Conservation (phyloP, 2,888 invertebrate genomes). For the Choristoneura rosaceana region DNA sequence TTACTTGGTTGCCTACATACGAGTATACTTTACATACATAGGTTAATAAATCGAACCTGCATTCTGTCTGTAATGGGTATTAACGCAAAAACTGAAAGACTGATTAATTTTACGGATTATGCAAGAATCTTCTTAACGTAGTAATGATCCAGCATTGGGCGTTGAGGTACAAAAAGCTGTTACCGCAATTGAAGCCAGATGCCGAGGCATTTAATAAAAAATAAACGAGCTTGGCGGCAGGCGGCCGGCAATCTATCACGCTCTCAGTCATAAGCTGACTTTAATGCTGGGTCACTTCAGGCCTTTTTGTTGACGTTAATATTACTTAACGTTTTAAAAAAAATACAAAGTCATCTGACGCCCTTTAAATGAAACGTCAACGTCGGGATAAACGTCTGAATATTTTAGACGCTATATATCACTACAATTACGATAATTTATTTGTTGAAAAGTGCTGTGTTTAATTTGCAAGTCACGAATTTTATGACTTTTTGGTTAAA, state of each 20-base stretch:
- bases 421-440: conserved; percentile 2
- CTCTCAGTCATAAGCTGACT: conserved; percentile 81
- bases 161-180: conserved; percentile 66
- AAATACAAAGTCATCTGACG: conserved; percentile 71
- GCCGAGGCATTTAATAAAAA: conserved; percentile 78
- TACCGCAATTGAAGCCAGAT: conserved; percentile 78
- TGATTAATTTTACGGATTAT: not conserved
- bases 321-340: conserved; percentile 73
- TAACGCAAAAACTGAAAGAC: not conserved
- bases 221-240: conserved; percentile 66
- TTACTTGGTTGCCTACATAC: not conserved
- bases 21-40: too few species aligned
- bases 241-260: conserved; percentile 80
- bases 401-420: conserved; percentile 50
- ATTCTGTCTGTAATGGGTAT: not conserved
- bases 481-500: not conserved
- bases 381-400: conserved; percentile 68
- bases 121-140: conserved; percentile 12
- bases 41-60: not conserved
- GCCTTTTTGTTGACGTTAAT: conserved; percentile 82
- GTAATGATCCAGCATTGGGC: conserved; percentile 23
- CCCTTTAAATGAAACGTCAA: conserved; percentile 74
- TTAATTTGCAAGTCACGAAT: not conserved
- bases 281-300: conserved; percentile 83
- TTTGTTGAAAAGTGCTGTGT: not conserved